Conservation (phyloP, 2,888 invertebrate genomes). For the Rosalia funebris region DNA sequence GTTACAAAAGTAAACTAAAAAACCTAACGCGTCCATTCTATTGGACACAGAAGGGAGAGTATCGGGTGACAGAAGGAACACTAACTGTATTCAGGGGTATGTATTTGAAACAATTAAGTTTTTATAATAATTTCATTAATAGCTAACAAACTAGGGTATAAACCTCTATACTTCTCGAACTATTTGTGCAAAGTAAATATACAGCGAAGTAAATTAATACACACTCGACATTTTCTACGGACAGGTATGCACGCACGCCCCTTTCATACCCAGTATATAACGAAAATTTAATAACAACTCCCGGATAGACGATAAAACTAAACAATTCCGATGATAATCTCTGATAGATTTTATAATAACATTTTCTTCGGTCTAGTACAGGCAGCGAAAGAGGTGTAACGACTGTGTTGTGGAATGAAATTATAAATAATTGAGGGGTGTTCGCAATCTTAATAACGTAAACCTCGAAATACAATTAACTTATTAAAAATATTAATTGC, state of each 20-base stretch:
- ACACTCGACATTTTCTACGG: no score
- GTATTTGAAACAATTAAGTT: no score
- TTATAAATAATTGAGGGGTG: slow-evolving; percentile 24
- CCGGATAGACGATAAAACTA: neutral
- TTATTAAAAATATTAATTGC: slow-evolving; percentile 24
- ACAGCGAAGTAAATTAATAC: no score
- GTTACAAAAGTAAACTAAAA: no score
- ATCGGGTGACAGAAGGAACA: no score
- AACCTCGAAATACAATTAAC: slow-evolving; percentile 22
- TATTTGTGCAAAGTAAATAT: no score
- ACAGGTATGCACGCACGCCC: slow-evolving; percentile 1
- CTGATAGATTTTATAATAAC: slow-evolving; percentile 14
- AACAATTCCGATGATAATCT: slow-evolving; percentile 12
- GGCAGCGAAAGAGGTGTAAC: slow-evolving; percentile 7
- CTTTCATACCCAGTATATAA: slow-evolving; percentile 2
- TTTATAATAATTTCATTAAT: no score
- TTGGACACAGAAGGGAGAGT: no score
- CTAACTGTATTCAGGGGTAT: no score
- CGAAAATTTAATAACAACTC: slow-evolving; percentile 10
- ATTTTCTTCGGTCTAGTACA: slow-evolving; percentile 1
- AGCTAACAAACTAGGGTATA: no score
- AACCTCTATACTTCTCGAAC: no score
- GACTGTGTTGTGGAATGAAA: neutral
- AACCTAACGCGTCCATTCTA: no score
- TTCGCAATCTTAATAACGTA: slow-evolving; percentile 14